Evolutionary conservation across 2,888 invertebrate genomes (phyloP), one percentile per base, ranked within the genome.

Genomic region (Heliconius sara): DNA sequence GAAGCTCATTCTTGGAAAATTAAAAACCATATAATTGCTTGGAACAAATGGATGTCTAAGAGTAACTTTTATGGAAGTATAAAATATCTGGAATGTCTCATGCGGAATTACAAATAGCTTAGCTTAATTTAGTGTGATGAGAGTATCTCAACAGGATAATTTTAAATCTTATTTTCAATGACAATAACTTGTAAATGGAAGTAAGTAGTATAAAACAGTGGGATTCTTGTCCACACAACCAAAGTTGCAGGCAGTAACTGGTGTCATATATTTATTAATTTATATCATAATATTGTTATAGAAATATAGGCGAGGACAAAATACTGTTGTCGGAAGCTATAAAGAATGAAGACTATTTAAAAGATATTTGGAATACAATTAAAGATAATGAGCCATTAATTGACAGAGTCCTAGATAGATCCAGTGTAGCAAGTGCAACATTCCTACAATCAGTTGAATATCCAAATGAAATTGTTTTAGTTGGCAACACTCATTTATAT

Each of bases 401-500:
- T 34, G 92, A 95, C 71, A 94, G 97, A 78, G 92, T 98, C 81
- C 88, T 96, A 76, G 95, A 96, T 74, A 95, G 97, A 84, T 96
- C 96, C 60, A 97, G 97, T n/a, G 96, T 96, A 10, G 89, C 97
- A 39, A 97, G 97, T 93, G 96, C 95, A 25, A 93, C 95, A 52
- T 89, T 96, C 78, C 90, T 98, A 52, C 94, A 96, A 85, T 96
- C 96, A 3, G 88, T 93, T 82, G 96, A 96, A 22, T 95, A 95
- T 80, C 92, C 93, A 4, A 91, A 93, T 80, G 95, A 97, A 85
- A 91, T 97, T 78, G 85, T 98, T 60, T 88, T 98, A 63, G 94
- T 97, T 83, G 98, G 97, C 25, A 99, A 99, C 88, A 99, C 98
- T 2, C 99, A 99, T 95, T 95, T 99, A 73, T 99, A 98, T 93